phyloP scores from a whole-genome alignment of 2,113 vertebrate genomes.

The Tragelaphus buxtoni region DNA sequence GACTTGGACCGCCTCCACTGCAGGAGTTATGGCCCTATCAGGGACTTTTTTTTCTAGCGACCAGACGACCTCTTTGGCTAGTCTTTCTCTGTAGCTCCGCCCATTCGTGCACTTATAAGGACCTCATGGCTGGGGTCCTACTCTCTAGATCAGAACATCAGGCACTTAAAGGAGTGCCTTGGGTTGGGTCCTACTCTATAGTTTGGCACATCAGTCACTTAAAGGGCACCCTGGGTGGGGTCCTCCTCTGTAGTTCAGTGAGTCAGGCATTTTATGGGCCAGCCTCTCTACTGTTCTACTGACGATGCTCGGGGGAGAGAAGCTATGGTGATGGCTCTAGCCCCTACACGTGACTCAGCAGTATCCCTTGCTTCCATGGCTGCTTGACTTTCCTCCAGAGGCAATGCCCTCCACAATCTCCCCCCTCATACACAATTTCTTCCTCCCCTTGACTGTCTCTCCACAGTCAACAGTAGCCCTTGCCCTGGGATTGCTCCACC shows the following conservation, averaged over 20 bases:
- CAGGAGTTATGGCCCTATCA: not conserved
- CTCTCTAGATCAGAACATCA: not conserved
- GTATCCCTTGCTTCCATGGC: not conserved
- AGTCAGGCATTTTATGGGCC: not conserved
- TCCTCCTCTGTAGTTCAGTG: not conserved
- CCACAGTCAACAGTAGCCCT: not conserved
- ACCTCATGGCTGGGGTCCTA: not conserved
- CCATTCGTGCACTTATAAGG: not conserved
- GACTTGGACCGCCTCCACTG: rapidly evolving
- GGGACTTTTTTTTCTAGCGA: not conserved
- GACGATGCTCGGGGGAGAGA: rapidly evolving
- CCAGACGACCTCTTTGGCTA: not conserved
- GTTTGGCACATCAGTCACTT: not conserved
- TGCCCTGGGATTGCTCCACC: not conserved
- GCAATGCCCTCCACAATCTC: not conserved
- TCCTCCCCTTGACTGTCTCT: not conserved
- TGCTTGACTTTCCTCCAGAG: not conserved
- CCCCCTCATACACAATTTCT: not conserved
- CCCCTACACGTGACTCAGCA: not conserved
- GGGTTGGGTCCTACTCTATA: not conserved
- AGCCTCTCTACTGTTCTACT: not conserved
- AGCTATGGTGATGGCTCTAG: not conserved
- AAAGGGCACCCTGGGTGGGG: not conserved
- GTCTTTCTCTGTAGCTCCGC: rapidly evolving
- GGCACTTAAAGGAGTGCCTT: not conserved